A percentile compares a stretch with the other conserved stretches of the same genome.
These are phyloP conservation scores for Strongylocentrotus purpuratus DNA, from an alignment of 35 echinoderm and acorn worm genomes.

Conservation along the genomic window DNA sequence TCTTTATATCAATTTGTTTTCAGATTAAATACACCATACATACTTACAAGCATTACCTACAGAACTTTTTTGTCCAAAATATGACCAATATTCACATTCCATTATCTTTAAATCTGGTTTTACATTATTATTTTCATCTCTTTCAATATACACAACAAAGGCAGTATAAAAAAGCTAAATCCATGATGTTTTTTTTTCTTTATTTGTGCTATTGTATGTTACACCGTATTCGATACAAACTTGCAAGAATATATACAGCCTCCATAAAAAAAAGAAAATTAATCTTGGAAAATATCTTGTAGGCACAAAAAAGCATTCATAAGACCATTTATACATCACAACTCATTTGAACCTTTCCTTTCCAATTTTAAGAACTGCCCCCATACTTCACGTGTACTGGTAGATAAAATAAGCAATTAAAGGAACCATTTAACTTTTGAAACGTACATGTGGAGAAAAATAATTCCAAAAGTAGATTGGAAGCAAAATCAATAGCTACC, in stretches of 20 bases:
- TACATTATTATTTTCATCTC: not conserved
- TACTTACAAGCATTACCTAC: not conserved
- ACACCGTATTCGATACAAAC: not conserved
- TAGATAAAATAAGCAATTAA: not conserved
- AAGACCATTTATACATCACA: not conserved
- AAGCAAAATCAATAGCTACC: no score
- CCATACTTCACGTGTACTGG: not conserved
- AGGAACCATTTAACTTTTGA: not conserved
- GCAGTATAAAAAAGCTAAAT: conserved; percentile 7
- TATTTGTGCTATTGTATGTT: not conserved
- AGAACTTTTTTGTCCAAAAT: conserved; percentile 2
- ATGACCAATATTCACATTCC: conserved; percentile 44
- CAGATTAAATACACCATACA: conserved; percentile 25
- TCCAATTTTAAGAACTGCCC: not conserved
- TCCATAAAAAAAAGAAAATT: conserved; percentile 2
- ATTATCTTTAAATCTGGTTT: conserved; percentile 18
- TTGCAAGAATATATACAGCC: conserved; percentile 36
- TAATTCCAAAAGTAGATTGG: not conserved
- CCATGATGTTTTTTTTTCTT: not conserved
- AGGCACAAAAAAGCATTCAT: conserved; percentile 26
- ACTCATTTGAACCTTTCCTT: not conserved
- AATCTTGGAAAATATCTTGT: not conserved
- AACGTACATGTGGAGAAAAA: not conserved
- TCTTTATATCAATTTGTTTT: not conserved
- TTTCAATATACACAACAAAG: conserved; percentile 25